Base-by-base conservation (phyloP, 2,888 invertebrate genomes). In the Apamea anceps region DNA sequence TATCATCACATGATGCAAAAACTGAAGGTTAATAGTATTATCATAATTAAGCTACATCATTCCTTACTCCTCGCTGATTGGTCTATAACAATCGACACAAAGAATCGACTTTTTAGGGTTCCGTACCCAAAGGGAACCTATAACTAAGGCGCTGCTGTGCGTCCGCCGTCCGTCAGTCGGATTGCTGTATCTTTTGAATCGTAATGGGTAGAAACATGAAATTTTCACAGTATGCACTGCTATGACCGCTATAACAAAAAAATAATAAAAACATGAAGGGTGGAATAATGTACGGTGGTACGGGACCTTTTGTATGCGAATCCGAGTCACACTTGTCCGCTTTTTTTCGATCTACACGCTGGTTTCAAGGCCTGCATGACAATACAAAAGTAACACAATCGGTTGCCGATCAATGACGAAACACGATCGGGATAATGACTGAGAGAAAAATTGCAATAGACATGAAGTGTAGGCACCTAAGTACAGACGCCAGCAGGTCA, bases 311-410 rank as follows among this genome's bases (percentile, higher is more conserved):
- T 8, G 32, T 63, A 57, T 57, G 25, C 4, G 25, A 21, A 0
- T 1, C 25, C 10, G 57, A 57, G 57, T 25, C 57, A 15, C 18
- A 18, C 8, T 32, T 63, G 8, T 28, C 15, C 18, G 8, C 13
- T 73, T 37, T 57, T 76, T 75, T 74, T 73, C 21, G 5, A 54
- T 15, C 21, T 13, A 15, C 62, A 60, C 37, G 75, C 68, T 42
- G 25, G 18, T 62, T 85, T 72, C 73, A 87, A 87, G 85, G 85
- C 75, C 63, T 68, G 51, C n/a, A 87, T 81, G 74, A 86, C 87
- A 77, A 42, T 72, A 70, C 79, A 87, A 85, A 80, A 80, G 13
- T 72, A 48, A 60, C n/a, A 77, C 78, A 85, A 80, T 80, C 67
- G 60, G 28, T 54, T 78, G 68, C 68, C 70, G 51, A 73, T 32